phyloP scores from a whole-genome alignment of 1,140 invertebrate species.

The Leptestheria dahalacensis region DNA sequence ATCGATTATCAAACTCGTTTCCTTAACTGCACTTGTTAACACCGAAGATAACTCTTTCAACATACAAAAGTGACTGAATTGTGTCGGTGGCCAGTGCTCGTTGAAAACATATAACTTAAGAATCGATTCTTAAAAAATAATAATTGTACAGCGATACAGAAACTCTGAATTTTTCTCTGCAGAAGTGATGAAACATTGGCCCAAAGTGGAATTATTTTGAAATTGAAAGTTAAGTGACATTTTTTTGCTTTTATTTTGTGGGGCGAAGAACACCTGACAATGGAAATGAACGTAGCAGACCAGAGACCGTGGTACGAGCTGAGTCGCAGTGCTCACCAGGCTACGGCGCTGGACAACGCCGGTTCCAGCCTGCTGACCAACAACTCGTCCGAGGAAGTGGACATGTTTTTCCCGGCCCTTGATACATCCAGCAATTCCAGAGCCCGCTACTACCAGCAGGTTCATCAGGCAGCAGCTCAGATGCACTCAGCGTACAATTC shows the following conservation, averaged over 20 bases:
- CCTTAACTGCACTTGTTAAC: not conserved
- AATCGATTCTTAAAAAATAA: no score
- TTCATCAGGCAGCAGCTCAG: conserved; percentile 10
- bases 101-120: no score
- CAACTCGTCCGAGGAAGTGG: conserved; percentile 5
- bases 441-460: conserved; percentile 9
- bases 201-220: no score
- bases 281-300: conserved; percentile 15
- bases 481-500: conserved; percentile 15
- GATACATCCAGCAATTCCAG: not conserved
- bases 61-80: no score
- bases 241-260: no score
- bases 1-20: no score
- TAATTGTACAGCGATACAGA: no score
- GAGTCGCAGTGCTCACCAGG: not conserved
- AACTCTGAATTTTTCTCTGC: no score
- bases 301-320: conserved; percentile 16
- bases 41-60: no score
- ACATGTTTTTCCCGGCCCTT: conserved; percentile 14
- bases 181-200: no score
- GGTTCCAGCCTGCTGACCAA: not conserved
- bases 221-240: no score
- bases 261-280: not conserved
- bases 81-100: no score
- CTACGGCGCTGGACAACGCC: not conserved